phyloP scores from a whole-genome alignment of 2,888 invertebrate genomes.

The Pyrrhia umbra region DNA sequence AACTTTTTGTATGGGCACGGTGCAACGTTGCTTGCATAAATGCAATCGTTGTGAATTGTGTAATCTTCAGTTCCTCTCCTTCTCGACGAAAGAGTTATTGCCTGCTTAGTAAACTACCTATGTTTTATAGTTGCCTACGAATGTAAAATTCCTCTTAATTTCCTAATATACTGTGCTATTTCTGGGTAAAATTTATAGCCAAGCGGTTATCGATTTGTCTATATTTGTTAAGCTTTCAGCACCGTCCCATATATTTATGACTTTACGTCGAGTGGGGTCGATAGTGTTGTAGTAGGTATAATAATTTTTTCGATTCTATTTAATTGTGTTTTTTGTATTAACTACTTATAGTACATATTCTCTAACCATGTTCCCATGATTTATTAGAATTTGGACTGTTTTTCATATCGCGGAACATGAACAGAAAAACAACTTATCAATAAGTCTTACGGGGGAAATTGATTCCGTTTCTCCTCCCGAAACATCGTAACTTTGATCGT shows the following conservation, averaged over 20 bases:
- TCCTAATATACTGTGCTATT: background rate
- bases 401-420: conserved; percentile 51
- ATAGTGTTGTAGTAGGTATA: background rate
- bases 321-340: background rate
- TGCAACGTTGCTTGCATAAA: conserved; percentile 35
- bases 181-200: conserved; percentile 32
- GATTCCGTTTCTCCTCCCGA: conserved; percentile 68
- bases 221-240: conserved; percentile 37
- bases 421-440: conserved; percentile 75
- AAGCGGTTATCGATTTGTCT: conserved; percentile 3
- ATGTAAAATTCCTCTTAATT: background rate
- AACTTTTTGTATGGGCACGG: conserved; percentile 59
- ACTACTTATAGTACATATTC: background rate
- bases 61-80: conserved; percentile 2
- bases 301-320: background rate
- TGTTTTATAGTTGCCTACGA: background rate
- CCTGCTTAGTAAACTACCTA: background rate
- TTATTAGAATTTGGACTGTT: conserved; percentile 54
- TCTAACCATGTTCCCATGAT: conserved; percentile 29
- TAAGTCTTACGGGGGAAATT: conserved; percentile 73
- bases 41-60: conserved; percentile 23
- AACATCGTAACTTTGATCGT: conserved; percentile 69
- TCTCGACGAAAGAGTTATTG: background rate
- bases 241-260: conserved; percentile 3
- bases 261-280: background rate